Evolutionary conservation across 2,888 invertebrate genomes (phyloP).

Genomic region (Pristionchus fissidentatus): DNA sequence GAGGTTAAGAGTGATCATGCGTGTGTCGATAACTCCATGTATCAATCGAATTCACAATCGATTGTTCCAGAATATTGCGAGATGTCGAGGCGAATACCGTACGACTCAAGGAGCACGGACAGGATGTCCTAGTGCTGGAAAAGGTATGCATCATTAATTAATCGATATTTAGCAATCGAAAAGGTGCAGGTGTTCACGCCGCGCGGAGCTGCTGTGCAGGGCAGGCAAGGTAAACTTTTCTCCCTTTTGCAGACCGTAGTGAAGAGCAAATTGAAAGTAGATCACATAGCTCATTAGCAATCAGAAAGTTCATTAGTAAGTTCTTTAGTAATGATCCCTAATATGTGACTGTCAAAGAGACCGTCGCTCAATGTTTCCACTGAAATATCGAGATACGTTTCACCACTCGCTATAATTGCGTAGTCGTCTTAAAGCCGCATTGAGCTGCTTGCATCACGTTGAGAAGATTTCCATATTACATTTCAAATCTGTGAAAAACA

Average conservation of each 20-base stretch:
- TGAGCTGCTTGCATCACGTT: too few species aligned
- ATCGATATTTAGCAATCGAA: not conserved
- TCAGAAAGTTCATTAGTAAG: too few species aligned
- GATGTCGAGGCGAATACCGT: conserved; percentile 92
- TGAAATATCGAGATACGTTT: too few species aligned
- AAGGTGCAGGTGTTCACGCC: conserved; percentile 50
- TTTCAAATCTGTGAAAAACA: not conserved
- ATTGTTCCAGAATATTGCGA: conserved; percentile 72
- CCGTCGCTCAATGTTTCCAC: too few species aligned
- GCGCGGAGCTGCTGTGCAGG: conserved; percentile 61
- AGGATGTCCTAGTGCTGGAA: conserved; percentile 87
- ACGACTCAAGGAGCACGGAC: conserved; percentile 86
- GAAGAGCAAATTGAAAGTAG: too few species aligned
- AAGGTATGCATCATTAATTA: conserved; percentile 76
- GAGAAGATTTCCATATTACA: not conserved
- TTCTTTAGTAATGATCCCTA: too few species aligned
- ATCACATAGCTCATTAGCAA: too few species aligned
- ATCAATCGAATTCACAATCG: conserved; percentile 31
- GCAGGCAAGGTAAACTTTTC: not conserved
- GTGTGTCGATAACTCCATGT: not conserved
- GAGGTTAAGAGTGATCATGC: too few species aligned
- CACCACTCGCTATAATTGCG: too few species aligned
- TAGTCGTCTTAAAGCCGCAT: too few species aligned
- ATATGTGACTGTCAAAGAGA: too few species aligned
- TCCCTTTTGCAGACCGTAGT: too few species aligned